These are phyloP conservation scores for Sprattus sprattus DNA, from an alignment of 2,113 vertebrate species.

Conservation along the genomic window DNA sequence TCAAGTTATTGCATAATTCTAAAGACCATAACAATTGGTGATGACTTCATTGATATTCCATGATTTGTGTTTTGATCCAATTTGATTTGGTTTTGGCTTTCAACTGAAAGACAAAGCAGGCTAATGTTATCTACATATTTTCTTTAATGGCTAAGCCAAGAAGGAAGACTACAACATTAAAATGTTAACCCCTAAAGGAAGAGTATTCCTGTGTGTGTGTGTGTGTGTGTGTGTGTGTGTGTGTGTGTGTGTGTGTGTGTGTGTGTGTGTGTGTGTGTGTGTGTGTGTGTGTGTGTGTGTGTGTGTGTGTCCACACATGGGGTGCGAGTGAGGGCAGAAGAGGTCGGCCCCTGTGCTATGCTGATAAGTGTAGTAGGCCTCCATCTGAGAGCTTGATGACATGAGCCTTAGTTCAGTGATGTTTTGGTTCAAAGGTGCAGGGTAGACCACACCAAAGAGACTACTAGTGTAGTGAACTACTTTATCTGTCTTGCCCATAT, in stretches of 20 bases:
- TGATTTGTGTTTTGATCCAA: no score
- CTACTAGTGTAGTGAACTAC: no score
- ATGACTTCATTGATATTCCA: background rate
- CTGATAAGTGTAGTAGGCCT: constrained; percentile 1
- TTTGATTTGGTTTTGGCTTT: no score
- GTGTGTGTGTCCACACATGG: background rate
- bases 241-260: background rate
- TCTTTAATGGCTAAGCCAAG: no score
- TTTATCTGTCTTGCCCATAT: no score
- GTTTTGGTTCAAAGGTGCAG: background rate
- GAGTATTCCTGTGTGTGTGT: no score
- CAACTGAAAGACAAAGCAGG: no score
- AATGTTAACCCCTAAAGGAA: no score
- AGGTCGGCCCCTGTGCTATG: background rate
- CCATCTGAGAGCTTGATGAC: background rate
- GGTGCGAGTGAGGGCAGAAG: background rate
- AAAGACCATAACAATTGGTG: background rate
- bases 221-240: background rate
- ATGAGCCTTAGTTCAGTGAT: background rate
- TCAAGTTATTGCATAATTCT: background rate
- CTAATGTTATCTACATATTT: no score
- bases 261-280: background rate
- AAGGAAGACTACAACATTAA: no score
- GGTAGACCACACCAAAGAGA: background rate
- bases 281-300: no score